Evolutionary conservation across 2,888 invertebrate genomes (phyloP), one percentile per base, ranked within the genome.

Genomic region (Zygogramma bicolorata): DNA sequence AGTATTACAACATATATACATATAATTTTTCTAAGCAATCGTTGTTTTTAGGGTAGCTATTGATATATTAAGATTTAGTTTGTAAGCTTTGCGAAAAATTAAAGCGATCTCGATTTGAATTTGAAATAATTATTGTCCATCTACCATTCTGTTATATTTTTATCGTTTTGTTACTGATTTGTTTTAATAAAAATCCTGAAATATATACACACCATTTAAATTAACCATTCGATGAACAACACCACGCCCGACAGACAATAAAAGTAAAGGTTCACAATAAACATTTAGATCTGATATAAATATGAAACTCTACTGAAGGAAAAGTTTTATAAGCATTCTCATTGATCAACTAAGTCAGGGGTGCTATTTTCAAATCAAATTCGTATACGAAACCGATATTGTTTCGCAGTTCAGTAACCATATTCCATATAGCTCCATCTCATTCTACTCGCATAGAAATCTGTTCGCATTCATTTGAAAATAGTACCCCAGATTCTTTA

Each of bases 11-110:
- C 80, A 84, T 81, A 85, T 86, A 86, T 86, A 86, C 86, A 86
- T 86, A 87, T 87, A 87, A 87, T 87, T 87, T 87, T 87, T 87
- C 87, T 87, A 87, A 87, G 87, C 87, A 87, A 87, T 87, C 86
- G 86, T 86, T 87, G 86, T 87, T 87, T 85, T 86, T 86, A 86
- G 86, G 84, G 76, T 87, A 87, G 86, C 86, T 85, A 87, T 86
- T 86, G 85, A 83, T 85, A 86, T 84, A 86, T 84, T 86, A 86
- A 87, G 83, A 83, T 86, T 86, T 86, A 86, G 85, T 87, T 87
- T 84, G 83, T 87, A 87, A 87, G 87, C 86, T 87, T 86, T 86
- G 87, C 86, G 86, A 86, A 86, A 85, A 74, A 85, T 86, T 86
- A 86, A 87, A 86, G 86, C 85, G 85, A 84, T 85, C 84, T 86